A percentile compares a stretch with the other conserved stretches of the same genome.
Conservation (phyloP, 2,888 invertebrate genomes). For the Vanessa cardui region DNA sequence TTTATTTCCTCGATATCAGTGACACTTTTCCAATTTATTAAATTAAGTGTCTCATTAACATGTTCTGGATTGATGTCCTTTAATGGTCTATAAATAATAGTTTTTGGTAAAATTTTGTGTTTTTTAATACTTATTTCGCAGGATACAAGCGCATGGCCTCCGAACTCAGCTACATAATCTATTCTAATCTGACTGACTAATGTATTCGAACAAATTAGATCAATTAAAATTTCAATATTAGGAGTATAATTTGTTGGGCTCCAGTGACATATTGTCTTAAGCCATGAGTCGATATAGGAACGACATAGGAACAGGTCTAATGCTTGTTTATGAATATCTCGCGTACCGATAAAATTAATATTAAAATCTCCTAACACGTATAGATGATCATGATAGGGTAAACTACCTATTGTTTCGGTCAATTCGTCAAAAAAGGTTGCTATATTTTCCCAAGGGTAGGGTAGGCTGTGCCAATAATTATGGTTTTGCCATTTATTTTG, state of each 20-base stretch:
- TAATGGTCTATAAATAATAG: conserved; percentile 6
- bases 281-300: background rate
- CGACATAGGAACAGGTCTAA: background rate
- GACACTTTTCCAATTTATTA: background rate
- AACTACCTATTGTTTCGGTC: conserved; percentile 11
- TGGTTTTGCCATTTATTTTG: conserved; percentile 7
- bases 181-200: no score
- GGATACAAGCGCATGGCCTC: conserved; percentile 8
- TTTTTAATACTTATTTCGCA: background rate
- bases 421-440: conserved; percentile 19
- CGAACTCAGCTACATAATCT: background rate
- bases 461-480: conserved; percentile 26
- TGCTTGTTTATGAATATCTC: background rate
- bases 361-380: conserved; percentile 20
- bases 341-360: background rate
- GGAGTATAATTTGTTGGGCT: no score
- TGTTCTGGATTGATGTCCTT: conserved; percentile 6
- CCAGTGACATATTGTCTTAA: background rate
- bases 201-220: no score
- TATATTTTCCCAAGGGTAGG: conserved; percentile 5
- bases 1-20: background rate
- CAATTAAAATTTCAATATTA: no score
- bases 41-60: conserved; percentile 3
- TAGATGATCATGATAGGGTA: conserved; percentile 16
- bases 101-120: background rate